Conservation (phyloP, 2,113 vertebrate genomes). For the Cardinalis cardinalis region DNA sequence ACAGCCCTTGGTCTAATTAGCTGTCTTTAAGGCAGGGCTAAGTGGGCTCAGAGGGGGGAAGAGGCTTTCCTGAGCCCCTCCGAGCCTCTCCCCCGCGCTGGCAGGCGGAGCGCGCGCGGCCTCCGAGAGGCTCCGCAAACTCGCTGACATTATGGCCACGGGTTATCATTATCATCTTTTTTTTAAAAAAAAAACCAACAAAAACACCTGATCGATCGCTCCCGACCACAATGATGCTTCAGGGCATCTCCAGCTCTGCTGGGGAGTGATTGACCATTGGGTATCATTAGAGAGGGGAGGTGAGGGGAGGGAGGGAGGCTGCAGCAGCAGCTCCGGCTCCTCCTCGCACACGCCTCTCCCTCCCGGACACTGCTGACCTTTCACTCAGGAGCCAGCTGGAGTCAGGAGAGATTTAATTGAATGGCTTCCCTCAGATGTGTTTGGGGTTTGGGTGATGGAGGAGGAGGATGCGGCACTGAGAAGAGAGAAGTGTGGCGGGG, state of each 20-base stretch:
- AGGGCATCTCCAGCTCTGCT: conserved; percentile 85
- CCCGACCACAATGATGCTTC: conserved; percentile 84
- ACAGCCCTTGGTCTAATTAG: conserved; percentile 60
- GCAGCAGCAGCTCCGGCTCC: conserved; percentile 1
- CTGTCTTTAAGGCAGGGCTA: conserved; percentile 67
- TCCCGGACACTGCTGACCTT: conserved; percentile 92
- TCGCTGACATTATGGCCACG: conserved; percentile 87
- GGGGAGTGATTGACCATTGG: conserved; percentile 90
- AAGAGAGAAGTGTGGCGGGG: neutral
- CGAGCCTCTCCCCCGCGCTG: conserved; percentile 43
- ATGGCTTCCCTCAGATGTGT: conserved; percentile 89
- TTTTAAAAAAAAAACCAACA: neutral
- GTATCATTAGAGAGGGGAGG: conserved; percentile 86
- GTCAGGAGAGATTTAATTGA: conserved; percentile 94
- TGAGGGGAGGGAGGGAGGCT: neutral
- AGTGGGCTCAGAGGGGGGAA: conserved; percentile 63
- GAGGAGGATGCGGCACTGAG: conserved; percentile 39
- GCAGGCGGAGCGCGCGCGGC: neutral
- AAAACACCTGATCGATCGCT: conserved; percentile 83
- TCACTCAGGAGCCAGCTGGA: conserved; percentile 93
- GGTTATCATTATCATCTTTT: conserved; percentile 92
- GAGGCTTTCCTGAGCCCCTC: conserved; percentile 32
- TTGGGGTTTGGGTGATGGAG: conserved; percentile 81
- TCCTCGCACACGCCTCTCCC: conserved; percentile 68
- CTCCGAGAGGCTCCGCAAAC: conserved; percentile 77